Evolutionary conservation across 2,888 invertebrate genomes (phyloP), one percentile per base, ranked within the genome.

Genomic region (Leucoptera coffeella): DNA sequence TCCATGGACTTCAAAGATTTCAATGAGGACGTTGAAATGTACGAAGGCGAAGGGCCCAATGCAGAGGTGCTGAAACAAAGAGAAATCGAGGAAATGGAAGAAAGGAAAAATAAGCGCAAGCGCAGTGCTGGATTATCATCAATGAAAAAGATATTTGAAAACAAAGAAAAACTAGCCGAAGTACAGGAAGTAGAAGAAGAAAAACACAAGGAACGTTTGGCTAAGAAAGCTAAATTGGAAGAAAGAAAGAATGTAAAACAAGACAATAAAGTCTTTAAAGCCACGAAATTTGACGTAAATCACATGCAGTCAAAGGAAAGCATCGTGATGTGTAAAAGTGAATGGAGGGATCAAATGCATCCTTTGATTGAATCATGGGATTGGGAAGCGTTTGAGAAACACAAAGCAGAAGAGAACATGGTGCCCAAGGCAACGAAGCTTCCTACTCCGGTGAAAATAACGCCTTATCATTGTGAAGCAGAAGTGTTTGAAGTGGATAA

Each of bases 61-160:
- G 76, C 78, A 20, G 77, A 78, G 32, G 77, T 80, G 1, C 52
- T 83, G 2, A 74, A 71, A 36, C 75, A 76, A 32, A 74, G 79
- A 22, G 78, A 77, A 50, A 58, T 51, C 5, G 61, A 71, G 38
- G 75, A 78, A 40, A 43, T 71, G 5, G 73, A 75, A 37, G 65
- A 69, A 23, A 71, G 50, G 33, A 74, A 69, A 36, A 67, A 69
- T 32, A 77, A 75, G 37, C 65, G 77, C 25, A 79, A 80, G 45
- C 62, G 77, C 29, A 73, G 77, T n/a, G 75, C 78, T 37, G 76
- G 79, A 25, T 45, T 84, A 12, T 79, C 75, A 25, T 73, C 75
- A 26, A 74, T 77, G 51, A 77, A 78, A 36, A 80, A 80, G 58
- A 80, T 85, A 39, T 86, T 86, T 50, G 85, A 86, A 56, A 83